Percentiles rank a stretch among this genome's conserved stretches.
phyloP scores from a whole-genome alignment of 2,888 invertebrate genomes.

The Cremastobaeus sp. region DNA sequence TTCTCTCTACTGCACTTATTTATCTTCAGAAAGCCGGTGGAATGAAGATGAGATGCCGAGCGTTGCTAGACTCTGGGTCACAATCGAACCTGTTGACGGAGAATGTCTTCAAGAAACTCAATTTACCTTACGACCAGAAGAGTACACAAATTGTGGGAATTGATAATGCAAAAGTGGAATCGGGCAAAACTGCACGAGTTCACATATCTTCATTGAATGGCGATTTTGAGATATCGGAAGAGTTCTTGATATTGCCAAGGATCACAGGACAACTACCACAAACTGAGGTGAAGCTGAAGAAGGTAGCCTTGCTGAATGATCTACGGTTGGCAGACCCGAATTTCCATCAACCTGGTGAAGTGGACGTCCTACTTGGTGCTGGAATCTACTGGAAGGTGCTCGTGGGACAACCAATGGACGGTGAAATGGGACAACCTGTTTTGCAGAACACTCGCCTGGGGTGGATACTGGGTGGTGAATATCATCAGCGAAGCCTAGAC shows the following conservation, averaged over 20 bases:
- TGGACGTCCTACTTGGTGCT: slow-evolving; percentile 14
- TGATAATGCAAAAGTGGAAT: neutral
- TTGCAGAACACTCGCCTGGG: too few relatives aligned
- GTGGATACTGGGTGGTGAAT: too few relatives aligned
- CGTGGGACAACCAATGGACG: neutral
- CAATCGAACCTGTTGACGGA: neutral
- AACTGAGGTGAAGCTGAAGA: neutral
- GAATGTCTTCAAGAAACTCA: neutral
- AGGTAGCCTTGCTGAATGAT: neutral
- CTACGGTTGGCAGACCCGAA: neutral
- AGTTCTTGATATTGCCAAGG: neutral
- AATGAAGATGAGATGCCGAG: neutral
- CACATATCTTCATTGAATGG: neutral
- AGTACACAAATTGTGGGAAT: neutral
- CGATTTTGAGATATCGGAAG: neutral
- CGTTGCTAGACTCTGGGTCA: slow-evolving; percentile 1
- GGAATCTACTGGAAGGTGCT: slow-evolving; percentile 6
- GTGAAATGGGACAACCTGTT: too few relatives aligned
- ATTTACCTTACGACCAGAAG: neutral
- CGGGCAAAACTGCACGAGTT: neutral
- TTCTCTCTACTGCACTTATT: neutral
- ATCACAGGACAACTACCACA: slow-evolving; percentile 5
- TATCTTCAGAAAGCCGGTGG: neutral
- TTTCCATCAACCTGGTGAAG: slow-evolving; percentile 2
- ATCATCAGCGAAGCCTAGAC: too few relatives aligned